Evolutionary conservation across 2,797 vertebrate species (phyloP), one percentile per base, ranked within the genome.

Genomic region (Menidia menidia): DNA sequence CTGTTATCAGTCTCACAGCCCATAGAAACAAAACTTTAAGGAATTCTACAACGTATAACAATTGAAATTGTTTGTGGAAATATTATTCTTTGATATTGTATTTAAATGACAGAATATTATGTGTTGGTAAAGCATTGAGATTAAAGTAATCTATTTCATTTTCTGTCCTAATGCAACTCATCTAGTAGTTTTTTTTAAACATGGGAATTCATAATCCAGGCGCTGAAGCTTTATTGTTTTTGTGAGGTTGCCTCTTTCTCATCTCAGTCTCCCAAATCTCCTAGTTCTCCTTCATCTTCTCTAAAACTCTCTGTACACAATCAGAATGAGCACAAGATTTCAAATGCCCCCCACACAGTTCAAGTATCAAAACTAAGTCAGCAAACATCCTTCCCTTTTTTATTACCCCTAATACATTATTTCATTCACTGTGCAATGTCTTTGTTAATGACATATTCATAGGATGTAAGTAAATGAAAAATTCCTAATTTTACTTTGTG

Each of bases 391-490:
- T 39, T 39, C 10, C 10, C 9, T 39, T 5, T 39, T 5, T 39
- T 39, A 39, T 39, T 9, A 87, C 88, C 90, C 91, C 89, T 87
- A 92, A 88, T 89, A 83, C 86, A 87, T 88, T 85, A 86, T 84
- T 64, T 88, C 67, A 81, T 80, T 91, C 87, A 88, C 89, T 87
- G 78, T 78, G 75, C 77, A 77, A 73, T 60, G 75, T 56, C 65
- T 71, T 78, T 58, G 15, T 6, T 39, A 39, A 39, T 71, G 67
- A 58, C 47, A 67, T 73, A 32, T 64, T 77, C 60, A 79, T 56
- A 53, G 54, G 73, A 59, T 78, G 68, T 78, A 78, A 78, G 76
- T 65, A 64, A 71, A 80, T 69, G 9, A 9, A 39, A 39, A 39
- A 39, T 39, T 39, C 63, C 69, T 48, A 65, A 68, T 73, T 68